Base-by-base conservation (phyloP, 2,113 vertebrate species). In the Burhinus oedicnemus region DNA sequence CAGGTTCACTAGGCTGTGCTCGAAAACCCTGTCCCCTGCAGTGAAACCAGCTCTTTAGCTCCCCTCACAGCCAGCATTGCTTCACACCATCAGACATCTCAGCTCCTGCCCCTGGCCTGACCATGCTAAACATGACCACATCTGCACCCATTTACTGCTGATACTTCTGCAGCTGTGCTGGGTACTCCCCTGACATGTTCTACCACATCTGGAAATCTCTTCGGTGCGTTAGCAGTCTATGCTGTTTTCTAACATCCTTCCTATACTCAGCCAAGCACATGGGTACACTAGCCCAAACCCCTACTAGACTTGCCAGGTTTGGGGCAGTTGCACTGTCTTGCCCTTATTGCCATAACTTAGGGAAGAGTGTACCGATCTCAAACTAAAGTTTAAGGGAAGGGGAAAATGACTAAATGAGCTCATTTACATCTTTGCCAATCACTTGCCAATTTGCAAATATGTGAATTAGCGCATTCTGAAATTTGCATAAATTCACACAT, bases 361-460 rank as follows among this genome's bases (percentile, higher is more conserved):
- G 27, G 65, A 92, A 61, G 12, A 15, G 19, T 52, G 14, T 54
- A 68, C 21, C 69, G 71, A 84, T 90, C 52, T 30, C 61, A 90
- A 90, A 42, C 18, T 27, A 49, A 84, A 91, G 83, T 95, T 94
- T 84, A 68, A 68, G 40, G 15, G 78, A 82, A 80, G 42, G 85
- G 51, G 38, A 44, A 94, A 93, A 81, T 66, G 11, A 79, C 79
- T 95, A 83, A 91, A 91, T 60, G 38, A 90, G 62, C 84, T 96
- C 62, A 93, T 96, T 97, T 96, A 58, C 91, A 93, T 94, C 23
- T 94, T 96, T 97, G 91, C 89, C 89, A 93, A 83, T 93, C 92
- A 95, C 78, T 95, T 96, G 84, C 93, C 92, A 96, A 96, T 97
- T 96, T 96, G 93, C 87, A 97, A 95, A 95, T 93, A 96, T 90